Conservation (phyloP, 2,888 invertebrate genomes). For the Synanthedon myopaeformis region DNA sequence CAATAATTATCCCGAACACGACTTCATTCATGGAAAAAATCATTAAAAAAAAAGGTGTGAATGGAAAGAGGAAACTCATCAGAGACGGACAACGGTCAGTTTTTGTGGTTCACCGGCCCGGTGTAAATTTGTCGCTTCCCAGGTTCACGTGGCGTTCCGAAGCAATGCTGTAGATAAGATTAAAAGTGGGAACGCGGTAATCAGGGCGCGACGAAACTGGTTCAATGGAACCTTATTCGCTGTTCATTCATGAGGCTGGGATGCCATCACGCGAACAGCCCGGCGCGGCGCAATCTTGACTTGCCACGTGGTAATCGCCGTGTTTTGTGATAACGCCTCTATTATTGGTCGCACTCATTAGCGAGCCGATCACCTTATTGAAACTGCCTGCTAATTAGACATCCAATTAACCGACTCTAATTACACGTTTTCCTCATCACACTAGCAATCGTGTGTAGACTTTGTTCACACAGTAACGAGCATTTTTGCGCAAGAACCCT, state of each 20-base stretch:
- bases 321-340: conserved; percentile 11
- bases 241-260: conserved; percentile 54
- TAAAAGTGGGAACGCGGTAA: conserved; percentile 54
- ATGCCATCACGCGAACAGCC: conserved; percentile 55
- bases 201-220: conserved; percentile 67
- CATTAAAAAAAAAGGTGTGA: conserved; percentile 63
- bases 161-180: conserved; percentile 59
- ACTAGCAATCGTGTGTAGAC: no score
- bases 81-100: conserved; percentile 27
- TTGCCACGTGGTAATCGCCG: conserved; percentile 8
- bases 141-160: conserved; percentile 34
- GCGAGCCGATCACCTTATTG: conserved; percentile 26
- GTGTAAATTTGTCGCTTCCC: conserved; percentile 17
- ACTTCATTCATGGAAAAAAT: conserved; percentile 69
- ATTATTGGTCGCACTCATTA: conserved; percentile 15
- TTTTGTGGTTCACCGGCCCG: conserved; percentile 40
- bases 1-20: conserved; percentile 70
- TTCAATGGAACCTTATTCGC: conserved; percentile 50
- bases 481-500: no score
- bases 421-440: no score
- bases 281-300: conserved; percentile 9
- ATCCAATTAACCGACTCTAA: background rate
- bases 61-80: conserved; percentile 59
- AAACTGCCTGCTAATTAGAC: conserved; percentile 1
- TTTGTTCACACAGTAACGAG: no score